A percentile compares a stretch with the other conserved stretches of the same genome.
phyloP scores from a whole-genome alignment of 2,113 vertebrate genomes.

The Sciurus niger region DNA sequence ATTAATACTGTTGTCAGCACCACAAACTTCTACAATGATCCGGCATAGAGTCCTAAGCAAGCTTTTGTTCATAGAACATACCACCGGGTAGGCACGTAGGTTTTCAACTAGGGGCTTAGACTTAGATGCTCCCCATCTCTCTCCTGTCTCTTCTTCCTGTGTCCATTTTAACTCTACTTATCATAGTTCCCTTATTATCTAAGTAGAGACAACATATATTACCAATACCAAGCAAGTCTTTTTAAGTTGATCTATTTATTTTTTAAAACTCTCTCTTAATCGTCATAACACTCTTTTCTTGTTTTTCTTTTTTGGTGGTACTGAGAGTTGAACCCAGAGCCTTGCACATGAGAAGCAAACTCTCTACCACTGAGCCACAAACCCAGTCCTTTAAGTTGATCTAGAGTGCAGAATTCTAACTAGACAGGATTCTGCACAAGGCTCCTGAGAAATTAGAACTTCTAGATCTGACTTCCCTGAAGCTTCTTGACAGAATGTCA shows the following conservation, averaged over 20 bases:
- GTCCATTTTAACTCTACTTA: not conserved
- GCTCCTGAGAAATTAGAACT: slow-evolving; percentile 50
- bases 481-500: slow-evolving; percentile 67
- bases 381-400: not conserved
- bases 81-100: not conserved
- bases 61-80: not conserved
- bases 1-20: slow-evolving; percentile 65
- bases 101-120: not conserved
- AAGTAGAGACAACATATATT: slow-evolving; percentile 8
- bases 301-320: too few species aligned
- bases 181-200: slow-evolving; percentile 13
- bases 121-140: not conserved
- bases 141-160: not conserved
- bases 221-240: not conserved
- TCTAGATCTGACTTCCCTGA: slow-evolving; percentile 59
- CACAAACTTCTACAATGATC: not conserved
- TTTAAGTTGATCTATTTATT: not conserved
- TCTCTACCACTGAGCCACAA: too few species aligned
- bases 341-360: too few species aligned
- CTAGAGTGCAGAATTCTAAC: slow-evolving; percentile 6
- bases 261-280: too few species aligned
- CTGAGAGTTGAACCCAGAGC: too few species aligned
- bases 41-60: not conserved
- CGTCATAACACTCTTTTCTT: too few species aligned
- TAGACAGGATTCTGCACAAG: slow-evolving; percentile 62